Percentiles rank a stretch among this genome's conserved stretches.
Conservation (phyloP, 2,113 vertebrate species). For the Garra rufa region DNA sequence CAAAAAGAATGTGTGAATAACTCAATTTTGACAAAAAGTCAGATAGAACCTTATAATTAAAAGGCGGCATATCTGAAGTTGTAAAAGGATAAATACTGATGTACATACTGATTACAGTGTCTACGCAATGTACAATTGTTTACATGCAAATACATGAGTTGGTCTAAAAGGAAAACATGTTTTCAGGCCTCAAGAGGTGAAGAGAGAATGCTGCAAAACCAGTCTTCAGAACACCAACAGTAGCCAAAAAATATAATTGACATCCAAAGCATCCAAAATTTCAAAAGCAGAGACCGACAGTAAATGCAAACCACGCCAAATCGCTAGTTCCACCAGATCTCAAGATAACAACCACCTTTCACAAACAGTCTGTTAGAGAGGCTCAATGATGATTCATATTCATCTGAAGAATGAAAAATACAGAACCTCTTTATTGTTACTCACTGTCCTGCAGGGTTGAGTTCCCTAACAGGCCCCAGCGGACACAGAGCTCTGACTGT, state of each 20-base stretch:
- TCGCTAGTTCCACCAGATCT: neutral
- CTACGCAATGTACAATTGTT: no score
- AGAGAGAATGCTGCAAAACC: neutral
- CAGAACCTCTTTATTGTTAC: constrained; percentile 16
- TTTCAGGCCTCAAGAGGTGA: neutral
- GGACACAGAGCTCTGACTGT: constrained; percentile 31
- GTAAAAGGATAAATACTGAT: no score
- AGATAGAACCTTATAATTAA: no score
- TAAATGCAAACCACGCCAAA: neutral
- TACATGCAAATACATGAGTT: neutral
- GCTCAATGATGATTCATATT: constrained; percentile 9
- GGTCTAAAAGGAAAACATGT: neutral
- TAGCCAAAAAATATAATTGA: neutral
- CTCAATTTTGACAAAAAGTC: no score
- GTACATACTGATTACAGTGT: no score
- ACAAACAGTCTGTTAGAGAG: constrained; percentile 11
- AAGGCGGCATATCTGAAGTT: neutral
- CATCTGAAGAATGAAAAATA: constrained; percentile 5
- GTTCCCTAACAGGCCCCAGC: constrained; percentile 28
- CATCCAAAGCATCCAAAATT: neutral
- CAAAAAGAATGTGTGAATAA: no score
- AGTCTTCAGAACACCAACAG: neutral
- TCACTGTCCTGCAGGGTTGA: constrained; percentile 19
- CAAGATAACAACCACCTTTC: neutral
- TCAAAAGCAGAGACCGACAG: constrained; percentile 1